phyloP scores from a whole-genome alignment of 2,888 invertebrate species.

The Selenia dentaria region DNA sequence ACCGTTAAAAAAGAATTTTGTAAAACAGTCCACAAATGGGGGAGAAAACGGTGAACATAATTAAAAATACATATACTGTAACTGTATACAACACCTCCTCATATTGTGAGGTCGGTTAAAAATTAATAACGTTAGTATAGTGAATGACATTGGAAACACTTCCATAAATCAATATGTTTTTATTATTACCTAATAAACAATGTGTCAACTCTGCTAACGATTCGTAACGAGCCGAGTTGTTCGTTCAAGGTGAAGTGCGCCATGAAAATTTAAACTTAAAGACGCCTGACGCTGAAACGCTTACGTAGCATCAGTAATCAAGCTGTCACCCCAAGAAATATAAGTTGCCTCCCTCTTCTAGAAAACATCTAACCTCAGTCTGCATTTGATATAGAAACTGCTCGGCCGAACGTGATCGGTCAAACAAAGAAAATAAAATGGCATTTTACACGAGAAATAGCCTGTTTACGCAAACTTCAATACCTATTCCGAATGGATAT shows the following conservation, averaged over 20 bases:
- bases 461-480: constrained; percentile 48
- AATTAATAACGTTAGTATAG: too few species aligned
- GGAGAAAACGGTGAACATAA: too few species aligned
- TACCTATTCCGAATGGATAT: constrained; percentile 63
- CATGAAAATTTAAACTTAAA: constrained; percentile 66
- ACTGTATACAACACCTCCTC: too few species aligned
- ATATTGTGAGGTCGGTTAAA: too few species aligned
- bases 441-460: constrained; percentile 57
- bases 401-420: constrained; percentile 27
- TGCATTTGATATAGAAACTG: constrained; percentile 35
- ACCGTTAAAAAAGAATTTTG: too few species aligned
- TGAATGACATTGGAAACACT: too few species aligned
- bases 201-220: neutral
- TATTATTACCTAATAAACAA: too few species aligned
- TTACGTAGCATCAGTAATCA: constrained; percentile 66
- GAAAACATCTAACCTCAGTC: constrained; percentile 45
- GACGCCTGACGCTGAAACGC: constrained; percentile 53
- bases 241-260: constrained; percentile 63
- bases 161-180: too few species aligned
- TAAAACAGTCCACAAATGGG: too few species aligned
- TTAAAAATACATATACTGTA: too few species aligned
- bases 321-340: constrained; percentile 72
- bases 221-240: constrained; percentile 9
- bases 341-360: constrained; percentile 41
- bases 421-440: constrained; percentile 45